These are phyloP conservation scores for Pangasius sanitwongsei DNA, from an alignment of 2,797 vertebrate species.

Conservation along the genomic window DNA sequence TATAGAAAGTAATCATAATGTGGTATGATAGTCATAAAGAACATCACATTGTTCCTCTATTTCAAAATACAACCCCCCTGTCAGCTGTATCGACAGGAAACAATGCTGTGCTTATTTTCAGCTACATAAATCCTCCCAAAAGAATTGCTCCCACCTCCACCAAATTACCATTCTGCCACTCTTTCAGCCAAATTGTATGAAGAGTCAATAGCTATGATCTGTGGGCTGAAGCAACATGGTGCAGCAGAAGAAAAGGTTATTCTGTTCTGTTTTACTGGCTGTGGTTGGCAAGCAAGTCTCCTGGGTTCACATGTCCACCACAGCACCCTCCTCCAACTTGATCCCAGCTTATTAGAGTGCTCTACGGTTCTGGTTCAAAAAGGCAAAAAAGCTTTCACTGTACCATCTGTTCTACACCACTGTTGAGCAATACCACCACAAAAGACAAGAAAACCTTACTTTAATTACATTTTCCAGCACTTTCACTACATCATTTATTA, in stretches of 20 bases:
- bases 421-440: neutral
- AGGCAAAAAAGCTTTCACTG: slow-evolving; percentile 32
- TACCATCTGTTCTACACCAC: slow-evolving; percentile 27
- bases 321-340: slow-evolving; percentile 24
- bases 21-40: slow-evolving; percentile 6
- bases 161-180: neutral
- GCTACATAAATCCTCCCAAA: slow-evolving; percentile 4
- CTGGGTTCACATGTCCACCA: slow-evolving; percentile 24
- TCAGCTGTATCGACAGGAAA: slow-evolving; percentile 20
- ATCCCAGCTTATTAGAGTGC: slow-evolving; percentile 47
- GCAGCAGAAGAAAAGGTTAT: neutral
- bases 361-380: neutral
- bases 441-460: neutral
- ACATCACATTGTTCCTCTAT: slow-evolving; percentile 10
- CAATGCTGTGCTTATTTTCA: slow-evolving; percentile 22
- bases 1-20: slow-evolving; percentile 10
- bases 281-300: slow-evolving; percentile 18
- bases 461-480: neutral
- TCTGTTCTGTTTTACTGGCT: slow-evolving; percentile 13
- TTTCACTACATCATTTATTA: neutral
- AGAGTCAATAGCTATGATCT: slow-evolving; percentile 27
- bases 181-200: neutral
- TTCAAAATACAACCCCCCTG: slow-evolving; percentile 3
- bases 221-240: neutral
- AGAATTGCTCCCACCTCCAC: slow-evolving; percentile 1